Base-by-base conservation (phyloP, 1,140 invertebrate species). In the Rhagoletis pomonella region DNA sequence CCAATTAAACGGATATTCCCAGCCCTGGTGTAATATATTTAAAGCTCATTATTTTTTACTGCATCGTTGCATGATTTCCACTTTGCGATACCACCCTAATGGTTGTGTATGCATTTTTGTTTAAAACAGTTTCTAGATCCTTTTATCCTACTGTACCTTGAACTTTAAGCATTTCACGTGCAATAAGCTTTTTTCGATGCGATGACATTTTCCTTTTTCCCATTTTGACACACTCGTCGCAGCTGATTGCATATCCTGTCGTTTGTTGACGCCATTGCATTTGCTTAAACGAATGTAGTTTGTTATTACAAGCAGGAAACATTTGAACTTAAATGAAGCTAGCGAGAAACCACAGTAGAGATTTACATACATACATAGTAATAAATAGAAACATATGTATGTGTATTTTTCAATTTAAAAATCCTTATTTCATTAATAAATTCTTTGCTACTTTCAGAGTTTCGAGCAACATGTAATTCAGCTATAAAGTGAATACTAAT, bases 171-270 rank as follows among this genome's bases (percentile, higher is more conserved):
- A 0, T 29, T 29, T 29, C 29, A 29, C 5, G 50, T 55, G 50
- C 50, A 62, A 62, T 14, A 62, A 62, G 60, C 60, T 62, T 62
- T 62, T 55, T 55, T 55, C 50, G 50, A 55, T 0, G 4, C 10
- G 7, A 14, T n/a, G 17, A n/a, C 60, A 12, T 62, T n/a, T 62
- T 29, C 17, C 12, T n/a, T 9, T 14, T 4, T 47, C 14, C 67
- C 44, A 42, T 44, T 14, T 47, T 47, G 42, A 47, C 39, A 73
- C 2, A 17, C 10, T 47, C 42, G 1, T 5, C n/a, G 42, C 67
- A 73, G 67, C 67, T 73, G 67, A 73, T 10, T 73, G 42, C 67
- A 73, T 73, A 73, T 73, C 64, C 64, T 67, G 64, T 73, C n/a
- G 14, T 73, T 73, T 47, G 67, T 73, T 73, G 39, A 73, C 42